Percentiles rank a stretch among this genome's conserved stretches.
Conservation (phyloP, 2,888 invertebrate species). For the Heliconius erato region DNA sequence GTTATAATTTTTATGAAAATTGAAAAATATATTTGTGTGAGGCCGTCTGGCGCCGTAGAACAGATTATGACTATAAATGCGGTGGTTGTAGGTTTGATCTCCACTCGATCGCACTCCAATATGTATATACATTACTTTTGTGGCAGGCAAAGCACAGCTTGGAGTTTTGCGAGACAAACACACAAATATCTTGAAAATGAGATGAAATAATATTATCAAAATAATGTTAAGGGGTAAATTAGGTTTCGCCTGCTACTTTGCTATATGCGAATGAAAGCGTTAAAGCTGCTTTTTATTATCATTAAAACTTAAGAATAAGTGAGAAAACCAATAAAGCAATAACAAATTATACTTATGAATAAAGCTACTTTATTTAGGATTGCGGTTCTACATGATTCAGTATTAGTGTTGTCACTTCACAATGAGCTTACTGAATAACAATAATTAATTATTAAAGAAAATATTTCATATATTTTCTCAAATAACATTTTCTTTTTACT, state of each 20-base stretch:
- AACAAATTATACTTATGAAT: slow-evolving; percentile 2
- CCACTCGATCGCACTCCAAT: no score
- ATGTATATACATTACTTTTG: no score
- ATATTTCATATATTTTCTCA: not conserved
- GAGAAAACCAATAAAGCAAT: not conserved
- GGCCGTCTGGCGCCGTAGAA: no score
- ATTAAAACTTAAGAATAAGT: not conserved
- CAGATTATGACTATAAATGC: no score
- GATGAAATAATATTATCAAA: no score
- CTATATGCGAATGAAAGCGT: no score
- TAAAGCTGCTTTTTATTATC: not conserved
- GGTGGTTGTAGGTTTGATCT: no score
- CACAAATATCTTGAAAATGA: no score
- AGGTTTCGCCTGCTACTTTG: not conserved
- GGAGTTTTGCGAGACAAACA: no score
- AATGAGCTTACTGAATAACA: slow-evolving; percentile 14
- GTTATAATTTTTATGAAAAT: not conserved
- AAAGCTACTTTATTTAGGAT: not conserved
- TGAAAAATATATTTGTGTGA: not conserved
- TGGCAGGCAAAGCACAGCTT: no score
- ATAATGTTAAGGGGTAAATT: no score
- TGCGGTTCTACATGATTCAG: slow-evolving; percentile 10
- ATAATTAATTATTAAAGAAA: not conserved
- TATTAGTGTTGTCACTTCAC: not conserved
- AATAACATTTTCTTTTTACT: not conserved